Base-by-base conservation (phyloP, 2,113 vertebrate genomes). In the Corydoras maculifer region DNA sequence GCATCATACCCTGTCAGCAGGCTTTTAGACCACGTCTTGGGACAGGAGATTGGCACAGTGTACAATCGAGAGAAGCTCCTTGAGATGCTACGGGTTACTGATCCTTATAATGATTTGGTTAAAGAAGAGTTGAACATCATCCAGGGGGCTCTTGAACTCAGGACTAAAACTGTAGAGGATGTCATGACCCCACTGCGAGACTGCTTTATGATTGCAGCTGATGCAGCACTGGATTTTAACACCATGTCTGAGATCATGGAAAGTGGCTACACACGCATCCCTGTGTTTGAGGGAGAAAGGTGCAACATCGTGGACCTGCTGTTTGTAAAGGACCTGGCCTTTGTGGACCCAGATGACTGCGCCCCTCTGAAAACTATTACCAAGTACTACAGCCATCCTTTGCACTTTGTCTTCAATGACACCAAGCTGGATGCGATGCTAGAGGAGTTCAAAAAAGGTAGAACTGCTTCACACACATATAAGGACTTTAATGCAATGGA, bases 161-260 rank as follows among this genome's bases (percentile, higher is more conserved):
- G 79, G 75, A 80, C 70, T 70, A 80, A 80, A 72, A 80, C 79
- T 3, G 79, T 80, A 8, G 79, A 80, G 76, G 79, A 80, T 60
- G 79, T 80, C 43, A 80, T 80, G 79, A 78, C 79, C 3, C 79
- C 79, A 8, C 64, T 80, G 18, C 73, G 73, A 54, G 79, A 80
- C 70, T 80, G 78, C 67, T 80, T 80, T 68, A 80, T 80, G 78
- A 80, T 80, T 2, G 60, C 79, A 4, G 67, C 69, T 12, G 79
- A 80, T 55, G 79, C 70, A 3, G 65, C 73, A 59, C 73, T 80
- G 4, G 78, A 80, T 48, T 80, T 80, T 35, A 77, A 51, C 59
- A 80, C 73, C 73, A 80, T 80, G 78, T 80, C 78, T 25, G 75
- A 80, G 70, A 80, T 80, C 73, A 80, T 80, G 78, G 78, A 77